Base-by-base conservation (phyloP, 2,797 vertebrate genomes). In the Helicolenus hilgendorfi region DNA sequence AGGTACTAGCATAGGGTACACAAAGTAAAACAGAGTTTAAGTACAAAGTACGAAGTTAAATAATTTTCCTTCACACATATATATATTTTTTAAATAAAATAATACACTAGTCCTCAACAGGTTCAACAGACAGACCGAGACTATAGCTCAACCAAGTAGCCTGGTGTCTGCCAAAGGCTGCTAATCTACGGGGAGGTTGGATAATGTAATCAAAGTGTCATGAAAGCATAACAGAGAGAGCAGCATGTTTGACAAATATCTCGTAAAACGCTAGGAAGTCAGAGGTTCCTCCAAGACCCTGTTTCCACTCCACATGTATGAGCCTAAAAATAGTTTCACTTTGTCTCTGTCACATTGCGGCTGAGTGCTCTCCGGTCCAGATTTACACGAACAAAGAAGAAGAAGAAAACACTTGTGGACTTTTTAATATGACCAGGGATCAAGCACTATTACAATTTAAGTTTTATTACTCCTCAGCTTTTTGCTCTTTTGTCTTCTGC, bases 121-220 rank as follows among this genome's bases (percentile, higher is more conserved):
- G 64, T 82, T 85, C 18, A 36, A 73, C 80, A 79, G 78, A 85
- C 69, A 74, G 67, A 53, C 31, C 5, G 59, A 74, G 67, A 70
- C 75, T 45, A 74, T 79, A 85, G 84, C 62, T 85, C 59, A 67
- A 69, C 53, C 75, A 77, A 58, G 85, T 83, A 70, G 33, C 53
- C 4, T 15, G 45, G 75, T 71, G 85, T 84, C 85, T 93, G 87
- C 83, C 89, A 93, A 87, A 90, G 76, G 74, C 86, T 78, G 76
- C 85, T 95, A 94, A 95, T 96, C 94, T 93, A 79, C 93, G 83
- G 92, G 92, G 94, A 96, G 89, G 89, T 89, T 96, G 86, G 89
- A 87, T 94, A 96, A 94, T 96, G 94, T 97, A 97, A 97, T 96
- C 97, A 96, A 93, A 89, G 86, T 95, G 95, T 97, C 96, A 92